phyloP scores from a whole-genome alignment of 1,140 invertebrate genomes.

The Kradibia gibbosae region DNA sequence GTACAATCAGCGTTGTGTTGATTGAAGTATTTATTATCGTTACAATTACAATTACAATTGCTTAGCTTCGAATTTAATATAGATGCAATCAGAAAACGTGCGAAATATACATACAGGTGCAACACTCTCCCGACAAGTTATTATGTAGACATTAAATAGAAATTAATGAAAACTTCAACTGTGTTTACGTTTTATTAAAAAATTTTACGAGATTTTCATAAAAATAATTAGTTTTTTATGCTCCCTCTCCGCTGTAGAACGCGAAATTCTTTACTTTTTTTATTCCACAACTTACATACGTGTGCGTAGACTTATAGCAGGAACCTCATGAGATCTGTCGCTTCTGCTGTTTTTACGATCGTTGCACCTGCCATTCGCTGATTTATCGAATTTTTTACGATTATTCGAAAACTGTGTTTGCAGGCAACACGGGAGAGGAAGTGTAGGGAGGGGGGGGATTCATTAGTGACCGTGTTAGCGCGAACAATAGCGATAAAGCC shows the following conservation, averaged over 20 bases:
- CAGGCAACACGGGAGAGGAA: neutral
- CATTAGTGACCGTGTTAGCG: neutral
- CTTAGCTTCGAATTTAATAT: neutral
- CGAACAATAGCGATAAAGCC: neutral
- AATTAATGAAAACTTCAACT: constrained; percentile 13
- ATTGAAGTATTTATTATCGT: neutral
- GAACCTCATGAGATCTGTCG: constrained; percentile 28
- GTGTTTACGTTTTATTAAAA: neutral
- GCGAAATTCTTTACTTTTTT: constrained; percentile 24
- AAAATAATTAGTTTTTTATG: constrained; percentile 32
- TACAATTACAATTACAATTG: neutral
- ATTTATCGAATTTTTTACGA: constrained; percentile 40
- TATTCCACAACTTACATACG: constrained; percentile 6
- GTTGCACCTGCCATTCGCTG: constrained; percentile 21
- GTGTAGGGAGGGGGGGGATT: neutral
- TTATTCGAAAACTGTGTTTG: constrained; percentile 31
- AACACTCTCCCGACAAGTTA: neutral
- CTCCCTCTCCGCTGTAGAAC: neutral
- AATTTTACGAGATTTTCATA: neutral
- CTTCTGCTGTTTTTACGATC: constrained; percentile 29
- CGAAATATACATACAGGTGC: constrained; percentile 11
- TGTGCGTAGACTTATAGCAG: neutral
- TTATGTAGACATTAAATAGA: constrained; percentile 7
- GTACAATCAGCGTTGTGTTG: too few species aligned
- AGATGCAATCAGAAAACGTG: neutral